Base-by-base conservation (phyloP, 1,140 invertebrate species). In the Amyelois transitella region DNA sequence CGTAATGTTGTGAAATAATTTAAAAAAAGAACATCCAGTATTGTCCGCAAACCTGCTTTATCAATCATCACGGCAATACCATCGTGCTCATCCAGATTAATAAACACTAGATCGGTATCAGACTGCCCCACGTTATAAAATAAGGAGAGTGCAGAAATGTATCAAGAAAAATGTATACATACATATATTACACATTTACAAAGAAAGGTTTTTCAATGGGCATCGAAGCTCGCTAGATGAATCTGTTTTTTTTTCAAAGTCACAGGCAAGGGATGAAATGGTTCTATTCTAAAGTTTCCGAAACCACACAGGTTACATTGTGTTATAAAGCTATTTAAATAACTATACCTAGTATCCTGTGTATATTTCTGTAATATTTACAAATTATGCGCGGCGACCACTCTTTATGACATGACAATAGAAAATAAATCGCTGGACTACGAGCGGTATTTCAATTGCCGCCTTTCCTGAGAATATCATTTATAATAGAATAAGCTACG, bases 331-430 rank as follows among this genome's bases (percentile, higher is more conserved):
- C n/a, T n/a, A n/a, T n/a, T n/a, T n/a, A n/a, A n/a, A n/a, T n/a
- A n/a, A n/a, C n/a, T n/a, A n/a, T n/a, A n/a, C n/a, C n/a, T n/a
- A n/a, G n/a, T n/a, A n/a, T n/a, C n/a, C n/a, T n/a, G n/a, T n/a
- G n/a, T n/a, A n/a, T 38, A 4, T 14, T 38, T 38, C 2, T 38
- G n/a, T n/a, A 38, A 2, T 38, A 38, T 32, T 6, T 38, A 14
- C 17, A 38, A 14, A 14, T 0, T 8, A 14, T 38, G 32, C 32
- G 12, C 32, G 25, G 25, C 32, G 32, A 38, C 32, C 32, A 38
- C 32, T 38, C 32, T 38, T n/a, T 38, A 21, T 21, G 45, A 48
- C 45, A 48, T 48, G 45, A 48, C 45, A 48, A 48, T 48, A 48
- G 19, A 21, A 48, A 48, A 48, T 21, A 48, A 48, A 48, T 48